A percentile compares a stretch with the other conserved stretches of the same genome.
Evolutionary conservation across 2,113 vertebrate species (phyloP).

Genomic region (Turnix velox): DNA sequence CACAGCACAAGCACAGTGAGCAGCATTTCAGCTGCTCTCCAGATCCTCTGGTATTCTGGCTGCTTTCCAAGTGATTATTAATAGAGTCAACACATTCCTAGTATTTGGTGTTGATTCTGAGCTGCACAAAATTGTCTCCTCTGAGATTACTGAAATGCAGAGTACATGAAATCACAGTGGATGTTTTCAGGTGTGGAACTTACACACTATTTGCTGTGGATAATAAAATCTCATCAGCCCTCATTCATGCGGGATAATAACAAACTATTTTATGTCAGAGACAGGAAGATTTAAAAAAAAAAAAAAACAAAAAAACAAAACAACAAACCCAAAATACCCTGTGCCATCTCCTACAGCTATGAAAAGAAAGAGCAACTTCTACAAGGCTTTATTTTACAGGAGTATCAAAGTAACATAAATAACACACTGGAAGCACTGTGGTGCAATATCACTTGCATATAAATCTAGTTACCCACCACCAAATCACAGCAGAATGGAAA

Average conservation of each 20-base stretch:
- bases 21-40: background rate
- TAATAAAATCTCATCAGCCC: slow-evolving; percentile 36
- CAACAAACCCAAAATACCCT: too few relatives aligned
- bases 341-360: background rate
- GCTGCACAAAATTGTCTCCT: background rate
- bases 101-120: background rate
- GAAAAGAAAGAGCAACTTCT: background rate
- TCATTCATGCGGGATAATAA: slow-evolving; percentile 15
- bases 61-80: slow-evolving; percentile 19
- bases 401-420: background rate
- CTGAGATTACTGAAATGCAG: background rate
- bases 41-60: background rate
- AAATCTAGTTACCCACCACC: background rate
- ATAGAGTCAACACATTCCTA: slow-evolving; percentile 12
- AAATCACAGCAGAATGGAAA: background rate
- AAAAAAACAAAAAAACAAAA: background rate
- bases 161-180: background rate
- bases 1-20: background rate
- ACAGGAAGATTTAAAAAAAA: background rate
- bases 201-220: background rate
- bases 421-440: background rate
- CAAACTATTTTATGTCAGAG: background rate
- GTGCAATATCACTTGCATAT: background rate
- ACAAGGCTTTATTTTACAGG: slow-evolving; percentile 1
- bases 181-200: background rate